Evolutionary conservation across 1,140 invertebrate species (phyloP).

Genomic region (Oncopeltus fasciatus): DNA sequence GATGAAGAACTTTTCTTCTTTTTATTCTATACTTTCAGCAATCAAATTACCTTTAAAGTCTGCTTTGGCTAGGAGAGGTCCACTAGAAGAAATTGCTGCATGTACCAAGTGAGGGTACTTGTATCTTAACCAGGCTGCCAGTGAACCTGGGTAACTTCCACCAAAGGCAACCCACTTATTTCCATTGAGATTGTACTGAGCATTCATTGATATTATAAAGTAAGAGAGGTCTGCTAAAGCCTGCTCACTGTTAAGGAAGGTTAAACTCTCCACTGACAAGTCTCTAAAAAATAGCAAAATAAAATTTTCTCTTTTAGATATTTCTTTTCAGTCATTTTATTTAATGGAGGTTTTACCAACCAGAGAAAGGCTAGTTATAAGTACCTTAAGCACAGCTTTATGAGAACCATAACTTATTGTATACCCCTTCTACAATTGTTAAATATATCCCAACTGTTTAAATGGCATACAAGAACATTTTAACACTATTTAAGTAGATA

Average conservation of each 20-base stretch:
- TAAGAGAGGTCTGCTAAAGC: conserved; percentile 74
- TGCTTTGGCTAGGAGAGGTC: conserved; percentile 64
- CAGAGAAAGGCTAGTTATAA: no score
- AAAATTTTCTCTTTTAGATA: no score
- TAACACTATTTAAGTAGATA: no score
- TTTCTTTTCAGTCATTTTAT: no score
- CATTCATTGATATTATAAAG: conserved; percentile 58
- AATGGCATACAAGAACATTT: no score
- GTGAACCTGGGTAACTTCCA: conserved; percentile 79
- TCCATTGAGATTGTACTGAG: conserved; percentile 41
- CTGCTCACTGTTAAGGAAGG: conserved; percentile 68
- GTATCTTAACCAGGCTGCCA: conserved; percentile 75
- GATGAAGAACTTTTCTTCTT: no score
- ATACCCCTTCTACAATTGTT: no score
- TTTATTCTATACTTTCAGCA: no score
- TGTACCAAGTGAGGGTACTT: conserved; percentile 83
- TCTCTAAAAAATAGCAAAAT: conserved; percentile 51
- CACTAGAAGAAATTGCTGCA: conserved; percentile 75
- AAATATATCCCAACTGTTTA: no score
- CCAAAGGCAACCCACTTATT: conserved; percentile 87
- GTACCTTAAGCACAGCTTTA: no score
- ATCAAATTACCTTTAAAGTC: conserved; percentile 74
- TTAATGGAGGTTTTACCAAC: no score
- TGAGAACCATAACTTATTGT: no score
- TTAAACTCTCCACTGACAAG: conserved; percentile 57